Percentiles rank a stretch among this genome's conserved stretches.
Conservation (phyloP, 2,797 vertebrate genomes). For the Melanotaenia boesemani region DNA sequence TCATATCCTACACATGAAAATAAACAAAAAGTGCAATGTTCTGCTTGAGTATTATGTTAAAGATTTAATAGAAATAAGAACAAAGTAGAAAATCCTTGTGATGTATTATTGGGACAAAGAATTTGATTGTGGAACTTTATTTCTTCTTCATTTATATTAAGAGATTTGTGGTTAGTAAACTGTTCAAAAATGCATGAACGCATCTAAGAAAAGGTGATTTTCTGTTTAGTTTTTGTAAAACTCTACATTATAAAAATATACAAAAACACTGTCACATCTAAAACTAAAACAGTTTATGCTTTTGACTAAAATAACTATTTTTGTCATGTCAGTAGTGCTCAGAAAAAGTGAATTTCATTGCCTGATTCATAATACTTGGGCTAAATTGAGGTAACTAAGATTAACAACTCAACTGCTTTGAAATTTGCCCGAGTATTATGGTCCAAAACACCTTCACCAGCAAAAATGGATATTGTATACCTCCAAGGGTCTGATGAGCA, state of each 20-base stretch:
- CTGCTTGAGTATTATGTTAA: conserved; percentile 48
- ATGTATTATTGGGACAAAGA: conserved; percentile 36
- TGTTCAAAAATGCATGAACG: conserved; percentile 40
- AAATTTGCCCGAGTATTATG: conserved; percentile 40
- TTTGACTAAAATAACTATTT: conserved; percentile 36
- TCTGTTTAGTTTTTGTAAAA: conserved; percentile 59
- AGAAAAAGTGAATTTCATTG: conserved; percentile 34
- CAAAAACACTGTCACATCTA: conserved; percentile 41
- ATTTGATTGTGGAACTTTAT: conserved; percentile 24
- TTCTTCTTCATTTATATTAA: conserved; percentile 18
- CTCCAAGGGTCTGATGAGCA: conserved; percentile 61
- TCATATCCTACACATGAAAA: conserved; percentile 31
- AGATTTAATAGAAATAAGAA: conserved; percentile 24
- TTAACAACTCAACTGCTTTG: conserved; percentile 32
- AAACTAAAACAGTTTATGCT: conserved; percentile 36
- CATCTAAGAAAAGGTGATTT: conserved; percentile 47
- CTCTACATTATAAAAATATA: conserved; percentile 65
- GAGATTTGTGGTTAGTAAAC: conserved; percentile 52
- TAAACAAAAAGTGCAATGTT: conserved; percentile 70
- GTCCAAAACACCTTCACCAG: conserved; percentile 18
- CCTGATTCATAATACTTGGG: conserved; percentile 36
- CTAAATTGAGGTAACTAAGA: conserved; percentile 50
- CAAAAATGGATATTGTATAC: conserved; percentile 17
- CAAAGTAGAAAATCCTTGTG: conserved; percentile 45
- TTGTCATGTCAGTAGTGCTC: conserved; percentile 51